Evolutionary conservation across 2,888 invertebrate species (phyloP), one percentile per base, ranked within the genome.

Genomic region (Tinea trinotella): DNA sequence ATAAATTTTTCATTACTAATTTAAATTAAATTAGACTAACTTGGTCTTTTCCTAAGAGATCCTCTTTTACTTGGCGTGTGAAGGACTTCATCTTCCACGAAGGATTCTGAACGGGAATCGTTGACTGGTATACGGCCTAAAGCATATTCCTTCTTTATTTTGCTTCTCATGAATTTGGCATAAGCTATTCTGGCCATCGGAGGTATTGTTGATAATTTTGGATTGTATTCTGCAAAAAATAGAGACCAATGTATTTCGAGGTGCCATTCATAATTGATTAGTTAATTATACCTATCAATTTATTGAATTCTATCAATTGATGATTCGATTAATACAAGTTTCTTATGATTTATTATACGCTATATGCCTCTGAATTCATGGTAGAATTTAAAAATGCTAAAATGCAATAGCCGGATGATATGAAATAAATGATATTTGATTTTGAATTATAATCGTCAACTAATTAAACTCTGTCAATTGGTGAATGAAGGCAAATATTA

Each of bases 101-200:
- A 54, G 1, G 53, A 30, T 13, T 40, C 40, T 1, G 57, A 53
- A 13, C 24, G 22, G 20, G 40, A 48, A 15, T 17, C 13, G 12
- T 24, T 22, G 3, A 44, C 24, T 3, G 34, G 22, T 1, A 20
- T 55, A 53, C 76, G 70, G 35, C 64, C 65, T 15, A 68, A 70
- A 6, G 65, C 62, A 59, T 85, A 87, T 61, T 90, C 90, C 0
- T 88, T 84, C 54, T 88, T 89, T 59, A 92, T 87, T 74, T 92
- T 91, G 67, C 88, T 90, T 58, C 90, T 90, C 91, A 95, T 95
- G 70, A 95, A 96, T 75, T 95, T 95, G 54, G 94, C 94, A 63
- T 95, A 95, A 0, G 95, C 95, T 12, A 95, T 90, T 62, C 95
- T 87, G 0, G 95, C 93, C 1, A 91, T 91, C 0, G 93, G 92